These are phyloP conservation scores for Sisor rabdophorus DNA, from an alignment of 2,113 vertebrate species.

Conservation along the genomic window DNA sequence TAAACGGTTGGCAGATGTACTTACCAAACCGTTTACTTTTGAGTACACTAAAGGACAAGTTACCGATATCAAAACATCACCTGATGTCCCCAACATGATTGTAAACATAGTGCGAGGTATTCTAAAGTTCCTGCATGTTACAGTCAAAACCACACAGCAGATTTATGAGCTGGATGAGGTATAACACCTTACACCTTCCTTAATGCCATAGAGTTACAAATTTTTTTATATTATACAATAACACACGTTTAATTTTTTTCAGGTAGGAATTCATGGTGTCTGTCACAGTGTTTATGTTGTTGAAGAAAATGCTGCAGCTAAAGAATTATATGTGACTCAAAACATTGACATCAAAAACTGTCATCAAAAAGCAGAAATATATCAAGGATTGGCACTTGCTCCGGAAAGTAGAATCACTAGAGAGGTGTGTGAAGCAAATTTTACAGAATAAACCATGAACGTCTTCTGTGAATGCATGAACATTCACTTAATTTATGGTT, in stretches of 20 bases:
- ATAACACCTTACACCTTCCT: background rate
- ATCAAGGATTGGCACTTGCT: conserved; percentile 62
- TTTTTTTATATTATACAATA: background rate
- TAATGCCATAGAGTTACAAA: background rate
- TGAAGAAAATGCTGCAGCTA: conserved; percentile 51
- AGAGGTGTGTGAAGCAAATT: conserved; percentile 54
- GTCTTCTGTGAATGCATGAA: background rate
- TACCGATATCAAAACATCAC: conserved; percentile 54
- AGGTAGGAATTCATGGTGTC: conserved; percentile 68
- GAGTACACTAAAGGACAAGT: conserved; percentile 61
- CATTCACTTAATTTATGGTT: background rate
- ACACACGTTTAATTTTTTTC: background rate
- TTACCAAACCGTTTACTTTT: conserved; percentile 65
- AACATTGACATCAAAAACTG: conserved; percentile 64
- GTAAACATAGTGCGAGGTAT: conserved; percentile 74
- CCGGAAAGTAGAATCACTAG: conserved; percentile 54
- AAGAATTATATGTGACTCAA: conserved; percentile 61
- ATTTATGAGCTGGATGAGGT: conserved; percentile 71
- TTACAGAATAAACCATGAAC: background rate
- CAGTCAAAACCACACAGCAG: conserved; percentile 68
- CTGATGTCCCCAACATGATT: conserved; percentile 59
- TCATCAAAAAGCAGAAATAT: conserved; percentile 58
- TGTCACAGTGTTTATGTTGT: conserved; percentile 65
- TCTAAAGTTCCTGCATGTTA: conserved; percentile 67
- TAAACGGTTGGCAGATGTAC: conserved; percentile 50